These are phyloP conservation scores for Jacana jacana DNA, from an alignment of 2,113 vertebrate genomes.

Conservation along the genomic window DNA sequence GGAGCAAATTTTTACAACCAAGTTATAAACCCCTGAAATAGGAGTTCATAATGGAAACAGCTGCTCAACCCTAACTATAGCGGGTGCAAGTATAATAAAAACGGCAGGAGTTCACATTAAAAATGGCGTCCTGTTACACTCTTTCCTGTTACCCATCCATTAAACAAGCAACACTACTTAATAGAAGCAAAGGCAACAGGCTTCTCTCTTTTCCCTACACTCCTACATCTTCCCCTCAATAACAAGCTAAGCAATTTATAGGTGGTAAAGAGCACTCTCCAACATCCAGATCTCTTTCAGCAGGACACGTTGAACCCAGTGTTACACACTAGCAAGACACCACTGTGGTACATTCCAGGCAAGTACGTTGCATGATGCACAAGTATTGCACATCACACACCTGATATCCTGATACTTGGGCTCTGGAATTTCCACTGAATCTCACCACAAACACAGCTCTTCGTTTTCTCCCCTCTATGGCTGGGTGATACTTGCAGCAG, in stretches of 20 bases:
- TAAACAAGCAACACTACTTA: conserved; percentile 68
- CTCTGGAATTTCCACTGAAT: neutral
- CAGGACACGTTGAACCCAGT: neutral
- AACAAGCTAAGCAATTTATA: conserved; percentile 65
- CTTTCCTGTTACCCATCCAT: conserved; percentile 77
- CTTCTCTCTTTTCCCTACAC: conserved; percentile 2
- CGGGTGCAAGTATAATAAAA: conserved; percentile 75
- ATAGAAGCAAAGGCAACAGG: conserved; percentile 56
- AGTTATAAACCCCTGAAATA: conserved; percentile 81
- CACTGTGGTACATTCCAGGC: neutral
- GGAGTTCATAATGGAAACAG: conserved; percentile 81
- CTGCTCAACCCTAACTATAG: conserved; percentile 75
- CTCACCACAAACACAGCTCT: neutral
- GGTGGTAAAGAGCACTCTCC: conserved; percentile 33
- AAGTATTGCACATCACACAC: neutral
- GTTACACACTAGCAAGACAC: neutral
- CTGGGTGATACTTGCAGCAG: neutral
- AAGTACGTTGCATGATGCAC: neutral
- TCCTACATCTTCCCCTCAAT: conserved; percentile 2
- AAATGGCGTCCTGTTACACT: conserved; percentile 68
- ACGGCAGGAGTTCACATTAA: conserved; percentile 75
- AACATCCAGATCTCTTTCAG: conserved; percentile 17
- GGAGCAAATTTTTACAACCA: conserved; percentile 76
- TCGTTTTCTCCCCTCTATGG: neutral
- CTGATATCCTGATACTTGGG: neutral